Evolutionary conservation across 2,888 invertebrate genomes (phyloP), one percentile per base, ranked within the genome.

Genomic region (Trimorus sp.): DNA sequence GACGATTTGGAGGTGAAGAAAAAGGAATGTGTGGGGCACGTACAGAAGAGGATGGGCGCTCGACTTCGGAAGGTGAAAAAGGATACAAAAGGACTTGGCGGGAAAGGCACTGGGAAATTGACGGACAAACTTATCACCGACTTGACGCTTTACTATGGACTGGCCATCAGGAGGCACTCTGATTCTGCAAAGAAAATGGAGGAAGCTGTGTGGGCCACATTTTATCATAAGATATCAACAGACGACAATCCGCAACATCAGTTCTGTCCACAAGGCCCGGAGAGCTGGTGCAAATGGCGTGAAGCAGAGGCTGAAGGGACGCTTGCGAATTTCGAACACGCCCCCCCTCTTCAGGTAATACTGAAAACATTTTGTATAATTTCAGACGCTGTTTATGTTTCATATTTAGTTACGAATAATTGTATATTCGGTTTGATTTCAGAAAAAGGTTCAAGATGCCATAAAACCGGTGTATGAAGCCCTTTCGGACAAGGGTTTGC

Each of bases 161-260:
- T 85, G 14, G 86, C 84, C 8, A 85, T 86, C 53, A 54, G 84
- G 54, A 76, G 82, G 79, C 74, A 86, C 60, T 26, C 65, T 14
- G 49, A 82, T 53, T 73, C 59, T 40, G 63, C 83, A 7, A 26
- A 54, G 7, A 12, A 49, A 12, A 49, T 49, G 37, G 40, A 54
- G 81, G 70, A 82, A 79, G 36, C 85, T 16, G 12, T 54, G 14
- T 54, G 85, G 84, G 85, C 80, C 71, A 74, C 82, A 6, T 83
- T 56, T 62, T 63, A 82, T 68, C 85, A 85, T 68, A 82, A 68
- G 45, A 56, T 73, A 49, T 86, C 84, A 7, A 84, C 85, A n/a
- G 83, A 85, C 51, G 62, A 73, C 37, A 66, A 58, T 12, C 49
- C 49, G n/a, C 49, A 49, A 12, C 59, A 59, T 37, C 40, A 59